These are phyloP conservation scores for Spea hammondii DNA, from an alignment of 2,797 vertebrate genomes.

Conservation along the genomic window DNA sequence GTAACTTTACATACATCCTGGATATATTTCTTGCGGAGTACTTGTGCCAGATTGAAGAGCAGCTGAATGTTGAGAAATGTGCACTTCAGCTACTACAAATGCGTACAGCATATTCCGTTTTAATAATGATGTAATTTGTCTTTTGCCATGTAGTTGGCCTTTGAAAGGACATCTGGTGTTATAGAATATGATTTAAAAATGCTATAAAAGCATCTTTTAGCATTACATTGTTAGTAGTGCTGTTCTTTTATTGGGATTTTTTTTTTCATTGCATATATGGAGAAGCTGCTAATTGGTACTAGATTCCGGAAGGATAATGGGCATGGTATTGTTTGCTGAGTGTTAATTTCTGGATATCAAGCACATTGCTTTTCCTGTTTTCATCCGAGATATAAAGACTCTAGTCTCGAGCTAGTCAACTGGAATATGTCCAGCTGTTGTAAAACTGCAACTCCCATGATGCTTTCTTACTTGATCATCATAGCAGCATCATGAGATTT, in stretches of 20 bases:
- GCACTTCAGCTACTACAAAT: conserved; percentile 21
- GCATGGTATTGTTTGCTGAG: background rate
- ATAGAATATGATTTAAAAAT: conserved; percentile 4
- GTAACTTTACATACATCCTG: conserved; percentile 9
- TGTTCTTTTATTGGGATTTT: conserved; percentile 20
- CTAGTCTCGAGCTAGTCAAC: no score
- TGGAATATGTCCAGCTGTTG: no score
- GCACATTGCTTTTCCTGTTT: no score
- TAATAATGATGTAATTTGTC: conserved; percentile 43
- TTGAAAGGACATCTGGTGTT: conserved; percentile 39
- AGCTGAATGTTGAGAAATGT: conserved; percentile 28
- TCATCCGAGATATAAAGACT: no score
- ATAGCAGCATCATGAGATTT: no score
- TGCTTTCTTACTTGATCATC: no score
- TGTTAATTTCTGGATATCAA: no score
- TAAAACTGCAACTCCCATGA: no score
- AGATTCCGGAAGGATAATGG: background rate
- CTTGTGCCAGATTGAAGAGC: conserved; percentile 32
- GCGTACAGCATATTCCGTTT: conserved; percentile 23
- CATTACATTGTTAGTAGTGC: background rate
- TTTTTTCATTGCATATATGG: background rate
- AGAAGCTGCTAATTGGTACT: background rate
- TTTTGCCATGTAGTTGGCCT: conserved; percentile 29
- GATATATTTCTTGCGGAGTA: conserved; percentile 14
- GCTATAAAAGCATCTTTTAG: conserved; percentile 3